Conservation (phyloP, 2,113 vertebrate genomes). For the Podarcis muralis region DNA sequence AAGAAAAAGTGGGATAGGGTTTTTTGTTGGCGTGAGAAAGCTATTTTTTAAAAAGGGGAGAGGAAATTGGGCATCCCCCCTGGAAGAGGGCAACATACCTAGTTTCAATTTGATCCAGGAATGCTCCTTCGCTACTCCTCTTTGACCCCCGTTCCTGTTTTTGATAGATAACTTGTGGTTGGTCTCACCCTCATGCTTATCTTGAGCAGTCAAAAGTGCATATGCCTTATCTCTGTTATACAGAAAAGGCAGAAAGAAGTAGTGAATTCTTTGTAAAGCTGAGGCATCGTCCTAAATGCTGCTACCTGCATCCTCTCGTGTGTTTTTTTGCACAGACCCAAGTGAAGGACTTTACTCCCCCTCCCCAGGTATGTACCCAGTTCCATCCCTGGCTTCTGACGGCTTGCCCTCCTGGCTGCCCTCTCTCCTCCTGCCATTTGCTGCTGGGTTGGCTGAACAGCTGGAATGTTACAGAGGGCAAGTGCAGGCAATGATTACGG, state of each 20-base stretch:
- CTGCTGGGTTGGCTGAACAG: not conserved
- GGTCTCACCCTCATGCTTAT: not conserved
- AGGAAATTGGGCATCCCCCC: not conserved
- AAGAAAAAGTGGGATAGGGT: not conserved
- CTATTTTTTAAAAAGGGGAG: not conserved
- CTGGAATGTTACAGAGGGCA: not conserved
- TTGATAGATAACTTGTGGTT: not conserved
- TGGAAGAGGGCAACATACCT: too few relatives aligned
- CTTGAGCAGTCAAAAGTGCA: constrained; percentile 1
- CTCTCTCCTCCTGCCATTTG: not conserved
- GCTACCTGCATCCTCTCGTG: not conserved
- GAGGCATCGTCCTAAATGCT: not conserved
- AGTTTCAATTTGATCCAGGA: not conserved
- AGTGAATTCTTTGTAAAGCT: not conserved
- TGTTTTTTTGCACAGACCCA: not conserved
- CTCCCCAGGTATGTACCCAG: not conserved
- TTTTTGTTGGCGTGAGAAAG: not conserved
- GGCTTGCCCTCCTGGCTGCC: not conserved
- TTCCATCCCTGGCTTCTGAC: not conserved
- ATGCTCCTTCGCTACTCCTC: not conserved
- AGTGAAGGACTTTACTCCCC: not conserved
- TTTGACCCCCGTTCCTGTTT: constrained; percentile 12
- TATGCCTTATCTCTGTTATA: constrained; percentile 25
- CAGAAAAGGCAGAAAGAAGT: constrained; percentile 5
- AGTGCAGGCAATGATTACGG: not conserved